Conservation (phyloP, 2,113 vertebrate species). For the Tragelaphus scriptus region DNA sequence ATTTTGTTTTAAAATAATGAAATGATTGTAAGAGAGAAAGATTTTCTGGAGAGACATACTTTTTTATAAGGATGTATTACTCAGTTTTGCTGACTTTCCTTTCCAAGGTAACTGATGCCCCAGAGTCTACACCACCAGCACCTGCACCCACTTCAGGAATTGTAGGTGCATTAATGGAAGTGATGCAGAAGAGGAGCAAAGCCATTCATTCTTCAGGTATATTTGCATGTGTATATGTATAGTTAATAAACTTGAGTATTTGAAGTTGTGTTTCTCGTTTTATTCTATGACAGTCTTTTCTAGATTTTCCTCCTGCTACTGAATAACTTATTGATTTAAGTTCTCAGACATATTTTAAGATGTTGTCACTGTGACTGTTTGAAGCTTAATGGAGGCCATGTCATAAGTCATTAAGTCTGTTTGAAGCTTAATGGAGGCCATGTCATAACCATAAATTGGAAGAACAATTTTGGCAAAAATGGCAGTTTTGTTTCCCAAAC, state of each 20-base stretch:
- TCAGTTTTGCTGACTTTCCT: conserved; percentile 33
- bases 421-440: background rate
- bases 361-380: background rate
- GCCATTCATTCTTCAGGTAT: conserved; percentile 99
- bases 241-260: background rate
- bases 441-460: background rate
- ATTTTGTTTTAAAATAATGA: background rate
- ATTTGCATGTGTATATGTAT: background rate
- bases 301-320: background rate
- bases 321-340: background rate
- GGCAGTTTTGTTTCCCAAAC: background rate
- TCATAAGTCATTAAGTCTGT: background rate
- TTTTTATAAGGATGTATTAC: conserved; percentile 8
- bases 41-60: background rate
- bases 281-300: background rate
- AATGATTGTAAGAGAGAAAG: background rate
- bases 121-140: conserved; percentile 87
- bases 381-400: background rate
- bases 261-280: background rate
- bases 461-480: background rate
- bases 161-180: conserved; percentile 96
- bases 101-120: conserved; percentile 88
- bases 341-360: background rate
- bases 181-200: conserved; percentile 99
- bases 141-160: conserved; percentile 90